phyloP scores from a whole-genome alignment of 2,797 vertebrate genomes.

The Ctenopoma multispine region DNA sequence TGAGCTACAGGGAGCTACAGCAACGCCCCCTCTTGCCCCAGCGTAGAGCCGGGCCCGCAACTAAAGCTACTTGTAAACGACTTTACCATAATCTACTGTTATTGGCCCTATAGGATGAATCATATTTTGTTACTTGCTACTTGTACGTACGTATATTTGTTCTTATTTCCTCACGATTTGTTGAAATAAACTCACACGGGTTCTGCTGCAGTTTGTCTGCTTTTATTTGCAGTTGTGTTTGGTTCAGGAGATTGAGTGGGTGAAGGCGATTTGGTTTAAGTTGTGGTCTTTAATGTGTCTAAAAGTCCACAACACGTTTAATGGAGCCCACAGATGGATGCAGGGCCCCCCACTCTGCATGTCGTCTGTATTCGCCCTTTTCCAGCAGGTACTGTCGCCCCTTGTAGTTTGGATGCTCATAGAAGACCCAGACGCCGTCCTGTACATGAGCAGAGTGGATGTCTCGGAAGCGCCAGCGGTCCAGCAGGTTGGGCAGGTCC shows the following conservation, averaged over 20 bases:
- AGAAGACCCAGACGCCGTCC: constrained; percentile 85
- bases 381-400: constrained; percentile 89
- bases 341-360: constrained; percentile 85
- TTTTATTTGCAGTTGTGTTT: constrained; percentile 48
- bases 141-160: neutral
- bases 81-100: too few relatives aligned
- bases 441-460: constrained; percentile 59
- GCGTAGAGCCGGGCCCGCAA: too few relatives aligned
- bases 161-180: neutral
- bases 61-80: neutral
- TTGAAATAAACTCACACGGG: constrained; percentile 3
- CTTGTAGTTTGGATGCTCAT: constrained; percentile 81
- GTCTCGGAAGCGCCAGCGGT: constrained; percentile 57
- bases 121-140: neutral
- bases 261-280: neutral
- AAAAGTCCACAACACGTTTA: constrained; percentile 41
- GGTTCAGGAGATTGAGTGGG: neutral
- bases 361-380: constrained; percentile 86
- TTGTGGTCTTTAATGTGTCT: neutral
- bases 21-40: too few relatives aligned
- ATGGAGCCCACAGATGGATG: constrained; percentile 83
- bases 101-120: too few relatives aligned
- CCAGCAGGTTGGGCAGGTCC: constrained; percentile 55
- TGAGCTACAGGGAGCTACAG: too few relatives aligned
- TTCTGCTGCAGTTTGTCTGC: constrained; percentile 9